These are phyloP conservation scores for Promerops cafer DNA, from an alignment of 2,113 vertebrate genomes.

Conservation along the genomic window DNA sequence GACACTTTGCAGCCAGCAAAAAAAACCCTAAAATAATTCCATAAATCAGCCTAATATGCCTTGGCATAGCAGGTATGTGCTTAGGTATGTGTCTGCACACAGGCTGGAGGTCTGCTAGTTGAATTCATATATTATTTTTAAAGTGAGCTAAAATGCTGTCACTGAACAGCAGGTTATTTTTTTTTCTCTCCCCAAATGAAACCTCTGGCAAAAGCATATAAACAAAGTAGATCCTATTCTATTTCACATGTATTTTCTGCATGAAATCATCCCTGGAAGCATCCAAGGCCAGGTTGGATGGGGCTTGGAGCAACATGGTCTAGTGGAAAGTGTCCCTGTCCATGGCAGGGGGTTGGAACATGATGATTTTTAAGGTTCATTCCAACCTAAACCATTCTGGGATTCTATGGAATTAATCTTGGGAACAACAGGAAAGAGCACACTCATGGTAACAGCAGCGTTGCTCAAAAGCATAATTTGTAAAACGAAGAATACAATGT, in stretches of 20 bases:
- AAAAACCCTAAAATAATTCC: not conserved
- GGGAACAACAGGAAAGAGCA: not conserved
- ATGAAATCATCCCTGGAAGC: not conserved
- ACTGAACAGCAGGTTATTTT: not conserved
- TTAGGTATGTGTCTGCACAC: not conserved
- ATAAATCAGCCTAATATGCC: not conserved
- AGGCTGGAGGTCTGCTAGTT: not conserved
- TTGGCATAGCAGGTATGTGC: not conserved
- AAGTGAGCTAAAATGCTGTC: not conserved
- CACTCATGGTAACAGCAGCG: not conserved
- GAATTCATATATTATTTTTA: not conserved
- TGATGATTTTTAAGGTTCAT: not conserved
- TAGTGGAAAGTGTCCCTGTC: not conserved
- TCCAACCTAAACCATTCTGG: not conserved
- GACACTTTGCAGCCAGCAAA: not conserved
- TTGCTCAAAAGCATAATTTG: not conserved
- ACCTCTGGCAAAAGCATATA: not conserved
- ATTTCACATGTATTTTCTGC: not conserved
- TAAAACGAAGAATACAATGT: accelerated
- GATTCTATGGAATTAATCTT: not conserved
- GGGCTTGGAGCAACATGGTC: not conserved
- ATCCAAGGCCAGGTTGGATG: not conserved
- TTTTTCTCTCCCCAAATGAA: not conserved
- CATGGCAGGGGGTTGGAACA: not conserved
- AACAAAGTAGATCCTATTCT: not conserved